These are phyloP conservation scores for Drosophila nigrodunni DNA, from an alignment of 1,140 invertebrate species.

Conservation along the genomic window DNA sequence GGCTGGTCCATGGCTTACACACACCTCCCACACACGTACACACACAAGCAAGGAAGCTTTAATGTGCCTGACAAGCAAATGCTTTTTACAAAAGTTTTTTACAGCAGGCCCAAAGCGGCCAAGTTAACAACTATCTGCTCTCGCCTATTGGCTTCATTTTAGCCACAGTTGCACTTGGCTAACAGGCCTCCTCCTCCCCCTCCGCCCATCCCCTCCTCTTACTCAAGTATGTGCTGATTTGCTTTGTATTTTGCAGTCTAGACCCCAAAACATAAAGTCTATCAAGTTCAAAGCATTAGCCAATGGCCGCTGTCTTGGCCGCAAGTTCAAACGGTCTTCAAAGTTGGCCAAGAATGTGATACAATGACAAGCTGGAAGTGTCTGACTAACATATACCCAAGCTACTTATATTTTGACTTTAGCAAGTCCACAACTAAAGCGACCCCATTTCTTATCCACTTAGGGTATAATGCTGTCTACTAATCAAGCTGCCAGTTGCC, in stretches of 20 bases:
- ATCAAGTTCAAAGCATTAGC: constrained; percentile 64
- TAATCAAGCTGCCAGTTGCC: constrained; percentile 21
- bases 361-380: not conserved
- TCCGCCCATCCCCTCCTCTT: not conserved
- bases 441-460: not conserved
- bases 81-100: constrained; percentile 72
- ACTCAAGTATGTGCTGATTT: constrained; percentile 27
- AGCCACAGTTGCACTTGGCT: constrained; percentile 37
- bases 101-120: constrained; percentile 40
- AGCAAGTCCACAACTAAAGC: not conserved
- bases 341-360: constrained; percentile 43
- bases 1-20: constrained; percentile 41
- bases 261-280: constrained; percentile 47
- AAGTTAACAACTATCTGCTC: constrained; percentile 25
- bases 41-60: constrained; percentile 54
- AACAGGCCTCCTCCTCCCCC: not conserved
- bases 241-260: constrained; percentile 23
- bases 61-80: constrained; percentile 69
- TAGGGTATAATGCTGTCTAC: constrained; percentile 23
- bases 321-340: constrained; percentile 29
- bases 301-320: constrained; percentile 26
- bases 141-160: constrained; percentile 31
- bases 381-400: constrained; percentile 1
- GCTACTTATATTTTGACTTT: not conserved
- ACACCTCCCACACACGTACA: not conserved